Percentiles rank a stretch among this genome's conserved stretches.
Evolutionary conservation across 2,113 vertebrate species (phyloP).

Genomic region (Equus przewalskii): DNA sequence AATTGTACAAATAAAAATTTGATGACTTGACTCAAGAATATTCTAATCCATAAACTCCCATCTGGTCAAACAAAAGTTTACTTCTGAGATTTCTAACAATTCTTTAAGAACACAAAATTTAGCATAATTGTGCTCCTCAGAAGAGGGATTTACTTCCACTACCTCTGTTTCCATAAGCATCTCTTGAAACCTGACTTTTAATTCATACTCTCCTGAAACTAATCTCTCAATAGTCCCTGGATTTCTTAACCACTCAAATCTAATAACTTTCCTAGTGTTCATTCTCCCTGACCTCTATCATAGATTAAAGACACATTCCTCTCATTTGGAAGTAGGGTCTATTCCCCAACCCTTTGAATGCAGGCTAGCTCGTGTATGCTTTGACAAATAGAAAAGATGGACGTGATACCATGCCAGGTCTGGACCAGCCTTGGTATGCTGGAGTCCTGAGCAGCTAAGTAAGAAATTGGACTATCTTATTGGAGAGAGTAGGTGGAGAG

Average conservation of each 20-base stretch:
- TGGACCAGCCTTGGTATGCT: accelerated
- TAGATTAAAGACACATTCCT: background rate
- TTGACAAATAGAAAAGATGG: background rate
- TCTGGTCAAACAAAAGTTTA: background rate
- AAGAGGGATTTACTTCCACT: background rate
- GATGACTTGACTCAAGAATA: background rate
- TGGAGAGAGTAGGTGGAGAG: background rate
- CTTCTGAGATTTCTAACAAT: background rate
- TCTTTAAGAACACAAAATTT: background rate
- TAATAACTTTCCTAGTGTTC: background rate
- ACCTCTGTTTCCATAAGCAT: background rate
- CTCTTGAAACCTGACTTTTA: background rate
- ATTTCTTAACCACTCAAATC: no score
- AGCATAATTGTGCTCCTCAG: no score
- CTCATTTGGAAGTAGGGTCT: background rate
- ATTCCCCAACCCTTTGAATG: background rate
- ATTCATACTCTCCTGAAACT: background rate
- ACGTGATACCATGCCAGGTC: accelerated
- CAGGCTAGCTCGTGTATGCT: accelerated
- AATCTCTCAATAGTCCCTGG: background rate
- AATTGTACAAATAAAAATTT: background rate
- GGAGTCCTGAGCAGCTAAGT: accelerated
- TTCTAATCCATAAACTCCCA: background rate
- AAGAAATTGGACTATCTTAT: accelerated
- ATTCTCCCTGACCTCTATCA: background rate